A percentile compares a stretch with the other conserved stretches of the same genome.
phyloP scores from a whole-genome alignment of 2,888 invertebrate species.

The Drosophila rubida region DNA sequence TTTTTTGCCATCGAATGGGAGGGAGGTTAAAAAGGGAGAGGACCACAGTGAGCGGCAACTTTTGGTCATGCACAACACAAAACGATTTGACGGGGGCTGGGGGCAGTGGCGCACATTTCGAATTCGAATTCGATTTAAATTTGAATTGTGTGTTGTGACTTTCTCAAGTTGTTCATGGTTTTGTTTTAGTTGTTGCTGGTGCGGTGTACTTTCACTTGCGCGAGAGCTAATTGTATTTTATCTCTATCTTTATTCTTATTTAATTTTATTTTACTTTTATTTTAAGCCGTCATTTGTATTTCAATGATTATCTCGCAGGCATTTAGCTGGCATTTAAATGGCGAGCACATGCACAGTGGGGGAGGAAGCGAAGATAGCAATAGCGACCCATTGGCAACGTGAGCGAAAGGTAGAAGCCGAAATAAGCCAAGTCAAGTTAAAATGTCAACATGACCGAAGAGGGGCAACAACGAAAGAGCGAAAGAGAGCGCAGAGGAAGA shows the following conservation, averaged over 20 bases:
- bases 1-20: neutral
- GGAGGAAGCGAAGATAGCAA: constrained; percentile 7
- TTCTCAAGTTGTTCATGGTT: constrained; percentile 56
- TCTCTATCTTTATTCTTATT: constrained; percentile 10
- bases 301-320: constrained; percentile 52
- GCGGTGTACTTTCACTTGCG: constrained; percentile 68
- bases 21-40: neutral
- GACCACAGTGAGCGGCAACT: neutral
- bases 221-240: constrained; percentile 39
- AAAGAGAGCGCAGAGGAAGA: neutral
- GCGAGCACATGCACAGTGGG: constrained; percentile 41
- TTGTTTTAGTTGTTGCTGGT: constrained; percentile 4
- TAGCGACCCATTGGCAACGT: constrained; percentile 33
- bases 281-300: constrained; percentile 25
- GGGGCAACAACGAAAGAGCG: neutral
- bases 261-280: constrained; percentile 39
- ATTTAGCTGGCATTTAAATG: constrained; percentile 61
- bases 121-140: constrained; percentile 44
- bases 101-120: constrained; percentile 24
- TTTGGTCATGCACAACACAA: constrained; percentile 36
- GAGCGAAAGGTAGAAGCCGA: constrained; percentile 51
- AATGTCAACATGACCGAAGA: constrained; percentile 47
- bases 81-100: constrained; percentile 11
- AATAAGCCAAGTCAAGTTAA: constrained; percentile 30
- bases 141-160: constrained; percentile 61